phyloP scores from a whole-genome alignment of 35 echinoderm and acorn worm genomes.

The Patiria miniata region DNA sequence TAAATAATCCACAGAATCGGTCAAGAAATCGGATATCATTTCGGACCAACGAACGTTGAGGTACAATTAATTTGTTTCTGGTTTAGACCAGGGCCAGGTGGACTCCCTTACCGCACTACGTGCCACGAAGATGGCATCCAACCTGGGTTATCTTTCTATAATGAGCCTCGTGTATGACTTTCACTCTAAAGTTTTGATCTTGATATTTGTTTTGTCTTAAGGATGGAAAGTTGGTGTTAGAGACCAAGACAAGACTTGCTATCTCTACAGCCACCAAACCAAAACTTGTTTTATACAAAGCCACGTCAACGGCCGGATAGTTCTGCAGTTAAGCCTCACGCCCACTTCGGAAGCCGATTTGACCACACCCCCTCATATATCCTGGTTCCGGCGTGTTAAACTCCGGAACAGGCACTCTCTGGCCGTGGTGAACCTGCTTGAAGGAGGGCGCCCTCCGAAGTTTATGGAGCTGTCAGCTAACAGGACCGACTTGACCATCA shows the following conservation, averaged over 20 bases:
- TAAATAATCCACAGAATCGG: too few relatives aligned
- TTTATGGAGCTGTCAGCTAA: not conserved
- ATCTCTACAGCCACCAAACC: not conserved
- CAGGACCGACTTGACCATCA: constrained; percentile 3
- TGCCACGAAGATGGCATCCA: too few relatives aligned
- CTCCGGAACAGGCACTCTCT: not conserved
- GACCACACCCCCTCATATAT: not conserved
- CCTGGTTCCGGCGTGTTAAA: not conserved
- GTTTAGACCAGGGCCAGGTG: too few relatives aligned
- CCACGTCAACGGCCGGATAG: not conserved
- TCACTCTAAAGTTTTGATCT: too few relatives aligned
- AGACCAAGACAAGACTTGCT: not conserved
- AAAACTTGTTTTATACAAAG: not conserved
- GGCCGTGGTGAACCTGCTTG: not conserved
- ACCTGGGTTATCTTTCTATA: too few relatives aligned
- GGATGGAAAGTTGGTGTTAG: not conserved
- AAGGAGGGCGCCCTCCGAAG: not conserved
- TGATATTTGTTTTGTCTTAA: not conserved
- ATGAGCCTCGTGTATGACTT: too few relatives aligned
- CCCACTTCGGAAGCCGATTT: not conserved
- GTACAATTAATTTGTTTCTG: too few relatives aligned
- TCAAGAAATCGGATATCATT: too few relatives aligned
- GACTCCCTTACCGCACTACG: too few relatives aligned
- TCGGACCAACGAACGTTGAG: too few relatives aligned
- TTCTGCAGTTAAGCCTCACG: not conserved